Conservation (phyloP, 1,140 invertebrate species). For the Zaprionus kolodkinae region DNA sequence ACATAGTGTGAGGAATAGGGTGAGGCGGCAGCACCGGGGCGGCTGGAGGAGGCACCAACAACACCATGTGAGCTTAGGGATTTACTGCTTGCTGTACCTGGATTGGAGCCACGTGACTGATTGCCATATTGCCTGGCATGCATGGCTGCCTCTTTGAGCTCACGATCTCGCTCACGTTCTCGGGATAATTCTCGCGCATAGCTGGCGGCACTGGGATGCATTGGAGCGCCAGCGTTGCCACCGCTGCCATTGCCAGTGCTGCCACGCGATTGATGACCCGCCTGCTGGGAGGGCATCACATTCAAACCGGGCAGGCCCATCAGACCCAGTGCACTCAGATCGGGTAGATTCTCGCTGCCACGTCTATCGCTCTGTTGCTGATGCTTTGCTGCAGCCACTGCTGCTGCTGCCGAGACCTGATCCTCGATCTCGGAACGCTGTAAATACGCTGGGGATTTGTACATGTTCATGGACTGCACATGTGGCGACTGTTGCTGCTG, state of each 20-base stretch:
- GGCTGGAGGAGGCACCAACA: slow-evolving; percentile 36
- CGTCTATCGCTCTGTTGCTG: slow-evolving; percentile 61
- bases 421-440: slow-evolving; percentile 81
- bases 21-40: slow-evolving; percentile 63
- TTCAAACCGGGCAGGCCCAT: slow-evolving; percentile 80
- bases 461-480: slow-evolving; percentile 79
- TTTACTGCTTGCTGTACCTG: slow-evolving; percentile 48
- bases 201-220: slow-evolving; percentile 67
- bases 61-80: slow-evolving; percentile 30
- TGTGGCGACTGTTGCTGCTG: slow-evolving; percentile 74
- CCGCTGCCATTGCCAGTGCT: slow-evolving; percentile 18
- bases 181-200: slow-evolving; percentile 70
- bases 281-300: slow-evolving; percentile 68
- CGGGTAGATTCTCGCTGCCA: slow-evolving; percentile 69
- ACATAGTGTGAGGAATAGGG: slow-evolving; percentile 69
- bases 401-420: slow-evolving; percentile 73
- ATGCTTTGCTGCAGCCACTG: slow-evolving; percentile 72
- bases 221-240: slow-evolving; percentile 36
- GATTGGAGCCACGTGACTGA: slow-evolving; percentile 72
- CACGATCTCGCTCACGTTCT: slow-evolving; percentile 71
- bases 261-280: slow-evolving; percentile 34
- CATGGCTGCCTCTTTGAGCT: slow-evolving; percentile 67
- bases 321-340: slow-evolving; percentile 72
- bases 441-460: slow-evolving; percentile 79
- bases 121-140: slow-evolving; percentile 76